Conservation (phyloP, 2,797 vertebrate genomes). For the Gymnothorax javanicus region DNA sequence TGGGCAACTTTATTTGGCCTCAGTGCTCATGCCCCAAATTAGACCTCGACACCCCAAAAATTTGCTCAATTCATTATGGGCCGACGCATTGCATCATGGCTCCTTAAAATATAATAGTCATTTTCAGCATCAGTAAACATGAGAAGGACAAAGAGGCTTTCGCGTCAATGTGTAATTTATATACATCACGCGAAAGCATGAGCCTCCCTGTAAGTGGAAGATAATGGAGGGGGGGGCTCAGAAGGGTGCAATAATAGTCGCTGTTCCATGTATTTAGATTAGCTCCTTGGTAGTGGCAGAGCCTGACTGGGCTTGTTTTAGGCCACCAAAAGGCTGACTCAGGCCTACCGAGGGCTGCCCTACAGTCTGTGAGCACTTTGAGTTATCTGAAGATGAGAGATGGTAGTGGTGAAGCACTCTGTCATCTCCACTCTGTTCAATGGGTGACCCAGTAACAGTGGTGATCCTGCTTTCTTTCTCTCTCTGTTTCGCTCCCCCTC, state of each 20-base stretch:
- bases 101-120: slow-evolving; percentile 32
- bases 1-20: background rate
- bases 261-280: slow-evolving; percentile 50
- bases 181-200: slow-evolving; percentile 41
- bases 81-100: slow-evolving; percentile 11
- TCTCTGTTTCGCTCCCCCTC: slow-evolving; percentile 59
- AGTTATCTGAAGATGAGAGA: slow-evolving; percentile 67
- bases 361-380: slow-evolving; percentile 46
- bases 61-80: background rate
- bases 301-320: slow-evolving; percentile 48
- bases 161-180: slow-evolving; percentile 55
- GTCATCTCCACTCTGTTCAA: slow-evolving; percentile 63
- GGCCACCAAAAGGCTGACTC: slow-evolving; percentile 55
- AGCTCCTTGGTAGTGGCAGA: slow-evolving; percentile 53
- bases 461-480: slow-evolving; percentile 53
- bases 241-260: slow-evolving; percentile 21
- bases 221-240: slow-evolving; percentile 44
- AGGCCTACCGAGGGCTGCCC: slow-evolving; percentile 46
- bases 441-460: slow-evolving; percentile 56
- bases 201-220: slow-evolving; percentile 50
- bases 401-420: slow-evolving; percentile 56
- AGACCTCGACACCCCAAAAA: background rate
- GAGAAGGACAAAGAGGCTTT: slow-evolving; percentile 54
- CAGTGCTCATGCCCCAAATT: background rate
- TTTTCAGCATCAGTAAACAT: slow-evolving; percentile 27